These are phyloP conservation scores for Pleuronectes platessa DNA, from an alignment of 2,113 vertebrate genomes.

Conservation along the genomic window DNA sequence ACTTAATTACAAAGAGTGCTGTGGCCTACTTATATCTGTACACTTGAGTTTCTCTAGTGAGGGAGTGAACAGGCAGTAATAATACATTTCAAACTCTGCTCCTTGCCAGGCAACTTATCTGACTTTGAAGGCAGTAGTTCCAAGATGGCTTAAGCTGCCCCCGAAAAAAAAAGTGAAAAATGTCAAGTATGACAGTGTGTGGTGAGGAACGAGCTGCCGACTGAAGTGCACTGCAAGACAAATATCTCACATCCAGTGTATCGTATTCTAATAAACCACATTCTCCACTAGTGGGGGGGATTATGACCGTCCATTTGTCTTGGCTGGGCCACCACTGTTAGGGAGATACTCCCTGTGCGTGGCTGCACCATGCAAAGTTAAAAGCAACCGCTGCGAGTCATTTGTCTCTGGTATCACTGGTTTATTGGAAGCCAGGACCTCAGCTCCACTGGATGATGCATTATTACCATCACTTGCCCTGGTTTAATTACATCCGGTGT, in stretches of 20 bases:
- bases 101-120: conserved; percentile 56
- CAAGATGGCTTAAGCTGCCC: conserved; percentile 47
- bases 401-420: conserved; percentile 72
- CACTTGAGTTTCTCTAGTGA: conserved; percentile 11
- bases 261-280: conserved; percentile 70
- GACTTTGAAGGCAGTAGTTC: conserved; percentile 51
- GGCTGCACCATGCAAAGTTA: conserved; percentile 61
- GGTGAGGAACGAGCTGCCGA: conserved; percentile 56
- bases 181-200: conserved; percentile 62
- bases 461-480: conserved; percentile 68
- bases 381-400: conserved; percentile 70
- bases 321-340: conserved; percentile 67
- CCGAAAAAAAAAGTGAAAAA: conserved; percentile 46
- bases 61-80: conserved; percentile 18
- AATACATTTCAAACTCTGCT: conserved; percentile 42
- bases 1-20: conserved; percentile 48
- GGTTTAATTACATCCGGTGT: conserved; percentile 77
- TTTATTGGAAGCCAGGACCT: conserved; percentile 66
- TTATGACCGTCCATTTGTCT: conserved; percentile 78
- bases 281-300: conserved; percentile 61
- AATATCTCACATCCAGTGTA: conserved; percentile 61
- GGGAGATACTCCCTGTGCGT: conserved; percentile 45
- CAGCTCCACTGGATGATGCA: conserved; percentile 65
- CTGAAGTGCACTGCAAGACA: conserved; percentile 52
- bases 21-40: conserved; percentile 44